Evolutionary conservation across 1,140 invertebrate species (phyloP).

Genomic region (Muscidifurax raptorellus): DNA sequence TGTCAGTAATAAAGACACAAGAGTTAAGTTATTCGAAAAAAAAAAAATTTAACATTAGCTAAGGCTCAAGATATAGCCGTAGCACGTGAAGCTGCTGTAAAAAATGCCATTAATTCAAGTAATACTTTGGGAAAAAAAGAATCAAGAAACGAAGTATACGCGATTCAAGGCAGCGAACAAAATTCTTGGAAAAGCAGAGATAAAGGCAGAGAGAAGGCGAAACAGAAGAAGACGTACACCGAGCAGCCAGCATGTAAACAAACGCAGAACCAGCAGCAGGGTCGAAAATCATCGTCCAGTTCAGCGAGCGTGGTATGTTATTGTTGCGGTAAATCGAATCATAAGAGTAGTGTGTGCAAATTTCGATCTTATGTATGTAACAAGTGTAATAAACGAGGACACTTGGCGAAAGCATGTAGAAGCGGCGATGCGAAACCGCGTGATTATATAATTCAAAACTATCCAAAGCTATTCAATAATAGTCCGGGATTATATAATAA

Average conservation of each 20-base stretch:
- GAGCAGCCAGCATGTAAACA: not conserved
- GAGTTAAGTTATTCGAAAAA: conserved; percentile 34
- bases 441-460: too few relatives aligned
- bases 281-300: not conserved
- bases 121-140: not conserved
- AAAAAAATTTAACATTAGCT: conserved; percentile 28
- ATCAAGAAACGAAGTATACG: not conserved
- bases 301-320: not conserved
- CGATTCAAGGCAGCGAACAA: not conserved
- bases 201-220: not conserved
- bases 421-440: not conserved
- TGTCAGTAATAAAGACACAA: not conserved
- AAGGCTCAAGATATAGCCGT: conserved; percentile 29
- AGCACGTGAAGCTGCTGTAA: conserved; percentile 43
- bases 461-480: too few relatives aligned
- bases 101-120: conserved; percentile 14
- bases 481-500: too few relatives aligned
- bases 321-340: not conserved
- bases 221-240: too few relatives aligned
- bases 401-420: not conserved
- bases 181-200: not conserved
- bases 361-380: not conserved
- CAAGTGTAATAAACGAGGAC: not conserved
- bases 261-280: not conserved
- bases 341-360: not conserved